phyloP scores from a whole-genome alignment of 92 coral and sea anemone genomes.

The Porites cylindrica region DNA sequence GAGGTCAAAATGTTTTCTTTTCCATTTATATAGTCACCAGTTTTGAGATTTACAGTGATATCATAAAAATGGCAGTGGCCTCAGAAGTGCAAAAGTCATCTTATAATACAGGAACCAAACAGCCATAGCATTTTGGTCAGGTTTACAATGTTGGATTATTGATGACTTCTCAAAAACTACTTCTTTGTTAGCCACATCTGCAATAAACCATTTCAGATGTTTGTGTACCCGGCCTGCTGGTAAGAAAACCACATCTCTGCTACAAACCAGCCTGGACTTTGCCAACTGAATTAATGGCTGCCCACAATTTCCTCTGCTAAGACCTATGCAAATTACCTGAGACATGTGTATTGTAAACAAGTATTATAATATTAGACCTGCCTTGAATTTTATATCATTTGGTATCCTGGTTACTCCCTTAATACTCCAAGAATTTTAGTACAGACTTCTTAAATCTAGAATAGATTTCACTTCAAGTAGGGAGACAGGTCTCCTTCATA shows the following conservation, averaged over 20 bases:
- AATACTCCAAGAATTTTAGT: conserved; percentile 12
- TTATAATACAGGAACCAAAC: neutral
- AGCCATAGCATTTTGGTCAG: conserved; percentile 1
- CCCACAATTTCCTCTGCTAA: neutral
- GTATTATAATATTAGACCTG: neutral
- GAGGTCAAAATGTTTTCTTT: neutral
- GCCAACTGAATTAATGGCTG: neutral
- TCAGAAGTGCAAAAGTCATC: conserved; percentile 9
- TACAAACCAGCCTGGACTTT: conserved; percentile 22
- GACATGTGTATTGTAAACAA: neutral
- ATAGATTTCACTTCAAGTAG: conserved; percentile 2
- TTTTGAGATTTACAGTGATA: neutral
- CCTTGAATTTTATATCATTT: conserved; percentile 8
- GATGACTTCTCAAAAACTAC: neutral
- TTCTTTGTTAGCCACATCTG: neutral
- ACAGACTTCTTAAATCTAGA: neutral
- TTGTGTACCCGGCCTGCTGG: neutral
- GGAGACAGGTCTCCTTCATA: conserved; percentile 21
- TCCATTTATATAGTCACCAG: neutral
- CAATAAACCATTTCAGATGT: neutral
- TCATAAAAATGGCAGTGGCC: conserved; percentile 4
- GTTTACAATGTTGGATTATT: conserved; percentile 15
- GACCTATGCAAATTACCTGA: conserved; percentile 29
- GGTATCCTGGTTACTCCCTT: conserved; percentile 34
- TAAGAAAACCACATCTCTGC: conserved; percentile 3